Conservation (phyloP, 53 echinoderm and acorn worm genomes). For the Zoroaster sp. region DNA sequence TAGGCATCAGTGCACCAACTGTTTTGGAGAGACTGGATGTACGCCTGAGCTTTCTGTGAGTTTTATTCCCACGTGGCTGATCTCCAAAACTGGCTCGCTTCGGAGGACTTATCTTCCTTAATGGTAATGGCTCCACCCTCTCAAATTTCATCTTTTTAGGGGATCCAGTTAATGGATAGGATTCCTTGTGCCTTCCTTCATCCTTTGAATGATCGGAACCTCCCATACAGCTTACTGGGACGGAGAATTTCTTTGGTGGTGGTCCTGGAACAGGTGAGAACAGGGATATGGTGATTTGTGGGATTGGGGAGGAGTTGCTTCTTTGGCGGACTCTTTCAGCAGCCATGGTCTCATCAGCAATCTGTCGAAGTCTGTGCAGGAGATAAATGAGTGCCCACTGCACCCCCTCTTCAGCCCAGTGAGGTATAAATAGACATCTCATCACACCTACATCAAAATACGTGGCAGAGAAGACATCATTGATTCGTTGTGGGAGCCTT, state of each 20-base stretch:
- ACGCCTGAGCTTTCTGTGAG: constrained; percentile 55
- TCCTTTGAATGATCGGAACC: constrained; percentile 40
- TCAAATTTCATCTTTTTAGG: constrained; percentile 86
- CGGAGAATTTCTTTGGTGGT: constrained; percentile 91
- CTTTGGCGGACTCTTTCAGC: constrained; percentile 90
- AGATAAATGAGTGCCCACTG: constrained; percentile 96
- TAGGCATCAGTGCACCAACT: constrained; percentile 77
- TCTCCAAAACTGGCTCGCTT: constrained; percentile 56
- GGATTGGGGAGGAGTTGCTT: constrained; percentile 95
- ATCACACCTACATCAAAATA: constrained; percentile 99
- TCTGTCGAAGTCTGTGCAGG: constrained; percentile 79
- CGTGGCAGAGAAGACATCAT: constrained; percentile 86
- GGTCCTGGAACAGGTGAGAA: constrained; percentile 86
- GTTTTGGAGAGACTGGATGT: constrained; percentile 64
- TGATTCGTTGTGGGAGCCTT: constrained; percentile 73
- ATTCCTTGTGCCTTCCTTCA: constrained; percentile 61
- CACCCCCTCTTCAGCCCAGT: constrained; percentile 96
- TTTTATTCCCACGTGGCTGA: constrained; percentile 56
- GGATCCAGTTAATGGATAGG: constrained; percentile 58
- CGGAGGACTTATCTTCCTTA: constrained; percentile 48
- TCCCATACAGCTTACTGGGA: constrained; percentile 72
- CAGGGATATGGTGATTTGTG: constrained; percentile 91
- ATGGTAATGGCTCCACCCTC: constrained; percentile 33
- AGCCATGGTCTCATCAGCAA: constrained; percentile 80
- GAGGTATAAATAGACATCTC: constrained; percentile 93